Percentiles rank a stretch among this genome's conserved stretches.
phyloP scores from a whole-genome alignment of 2,888 invertebrate species.

The Meandrusa payeni region DNA sequence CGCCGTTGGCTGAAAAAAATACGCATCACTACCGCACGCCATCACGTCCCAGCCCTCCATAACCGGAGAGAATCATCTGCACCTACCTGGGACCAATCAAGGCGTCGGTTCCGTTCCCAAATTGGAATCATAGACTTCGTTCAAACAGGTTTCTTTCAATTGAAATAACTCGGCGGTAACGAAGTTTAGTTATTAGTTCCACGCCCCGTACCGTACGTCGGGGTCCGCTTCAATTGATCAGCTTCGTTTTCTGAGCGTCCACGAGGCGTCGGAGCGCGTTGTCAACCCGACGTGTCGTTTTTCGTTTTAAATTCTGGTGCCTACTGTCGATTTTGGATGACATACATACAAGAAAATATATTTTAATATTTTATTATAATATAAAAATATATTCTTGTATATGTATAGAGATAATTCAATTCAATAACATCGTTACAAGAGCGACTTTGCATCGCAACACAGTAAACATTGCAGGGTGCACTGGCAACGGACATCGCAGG shows the following conservation, averaged over 20 bases:
- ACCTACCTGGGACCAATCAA: constrained; percentile 69
- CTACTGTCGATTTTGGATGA: too few relatives aligned
- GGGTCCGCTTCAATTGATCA: constrained; percentile 64
- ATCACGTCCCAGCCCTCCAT: constrained; percentile 19
- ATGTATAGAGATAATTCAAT: too few relatives aligned
- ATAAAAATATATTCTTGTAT: too few relatives aligned
- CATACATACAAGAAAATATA: too few relatives aligned
- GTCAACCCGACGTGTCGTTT: neutral
- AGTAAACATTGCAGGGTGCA: too few relatives aligned
- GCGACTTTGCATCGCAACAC: too few relatives aligned
- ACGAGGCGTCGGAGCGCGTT: constrained; percentile 39
- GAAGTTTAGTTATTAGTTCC: constrained; percentile 75
- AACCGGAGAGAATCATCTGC: constrained; percentile 50
- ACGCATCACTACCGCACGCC: constrained; percentile 18
- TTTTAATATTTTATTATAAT: too few relatives aligned
- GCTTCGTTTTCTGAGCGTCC: constrained; percentile 55
- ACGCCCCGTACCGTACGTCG: constrained; percentile 39
- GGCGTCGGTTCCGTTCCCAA: constrained; percentile 69
- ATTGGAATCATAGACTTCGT: constrained; percentile 72
- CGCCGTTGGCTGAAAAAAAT: constrained; percentile 11
- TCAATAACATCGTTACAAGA: too few relatives aligned
- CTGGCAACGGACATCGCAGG: too few relatives aligned
- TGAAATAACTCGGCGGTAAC: constrained; percentile 70
- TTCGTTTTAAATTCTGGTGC: constrained; percentile 14
- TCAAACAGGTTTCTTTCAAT: constrained; percentile 77